Evolutionary conservation across 2,888 invertebrate genomes (phyloP).

Genomic region (Hedya salicella): DNA sequence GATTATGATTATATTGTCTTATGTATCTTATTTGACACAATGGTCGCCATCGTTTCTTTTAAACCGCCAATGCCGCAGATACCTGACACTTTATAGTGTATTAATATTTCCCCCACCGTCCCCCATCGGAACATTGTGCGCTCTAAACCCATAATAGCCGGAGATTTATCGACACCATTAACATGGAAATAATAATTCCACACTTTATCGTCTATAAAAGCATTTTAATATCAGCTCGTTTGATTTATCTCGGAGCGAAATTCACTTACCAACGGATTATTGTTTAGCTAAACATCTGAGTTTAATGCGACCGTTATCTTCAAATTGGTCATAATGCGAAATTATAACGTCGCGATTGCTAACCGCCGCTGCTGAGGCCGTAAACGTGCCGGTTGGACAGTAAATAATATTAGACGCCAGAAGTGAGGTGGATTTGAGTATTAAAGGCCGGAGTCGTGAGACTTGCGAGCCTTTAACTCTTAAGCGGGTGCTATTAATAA

Average conservation of each 20-base stretch:
- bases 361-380: constrained; percentile 14
- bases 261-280: constrained; percentile 49
- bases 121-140: constrained; percentile 54
- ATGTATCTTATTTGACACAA: too few species aligned
- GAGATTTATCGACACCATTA: constrained; percentile 76
- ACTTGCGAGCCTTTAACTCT: too few species aligned
- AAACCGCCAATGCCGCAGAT: neutral
- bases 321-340: constrained; percentile 30
- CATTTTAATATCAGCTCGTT: constrained; percentile 75
- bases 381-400: constrained; percentile 18
- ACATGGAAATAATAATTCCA: constrained; percentile 79
- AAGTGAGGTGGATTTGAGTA: too few species aligned
- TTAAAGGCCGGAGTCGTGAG: too few species aligned
- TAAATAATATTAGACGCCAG: too few species aligned
- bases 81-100: constrained; percentile 12
- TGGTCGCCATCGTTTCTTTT: neutral
- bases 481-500: too few species aligned
- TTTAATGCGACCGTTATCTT: constrained; percentile 35
- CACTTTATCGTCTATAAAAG: constrained; percentile 78
- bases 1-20: too few species aligned
- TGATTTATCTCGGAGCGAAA: constrained; percentile 71
- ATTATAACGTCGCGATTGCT: constrained; percentile 14
- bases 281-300: constrained; percentile 39
- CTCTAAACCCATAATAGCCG: constrained; percentile 59
- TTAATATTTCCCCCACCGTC: constrained; percentile 12